Evolutionary conservation across 2,888 invertebrate genomes (phyloP), one percentile per base, ranked within the genome.

Genomic region (Apamea monoglypha): DNA sequence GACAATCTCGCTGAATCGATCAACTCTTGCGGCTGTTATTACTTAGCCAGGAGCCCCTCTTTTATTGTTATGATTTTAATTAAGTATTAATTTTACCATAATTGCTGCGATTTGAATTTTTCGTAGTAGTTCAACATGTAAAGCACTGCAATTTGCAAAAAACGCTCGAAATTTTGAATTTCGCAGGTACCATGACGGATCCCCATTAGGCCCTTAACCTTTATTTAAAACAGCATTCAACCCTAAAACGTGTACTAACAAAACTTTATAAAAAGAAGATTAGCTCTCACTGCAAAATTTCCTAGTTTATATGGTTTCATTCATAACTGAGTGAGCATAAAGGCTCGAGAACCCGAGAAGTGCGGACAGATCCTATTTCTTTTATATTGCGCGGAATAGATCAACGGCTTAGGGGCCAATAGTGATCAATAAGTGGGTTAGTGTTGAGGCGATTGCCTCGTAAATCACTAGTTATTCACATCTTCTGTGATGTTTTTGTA

Each of bases 341-440:
- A 76, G 53, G 72, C 25, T 79, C 32, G 79, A n/a, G 66, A 16
- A 59, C 36, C 47, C 2, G 44, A 14, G 47, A 68, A 72, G 50
- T 36, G n/a, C 66, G 70, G 47, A 1, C 16, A 40, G 76, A 47
- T 78, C 56, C 16, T 73, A 72, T 76, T 77, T 73, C 71, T 71
- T 75, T 75, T 83, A 82, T 85, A 83, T 85, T 32, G 61, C 29
- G 61, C 3, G 72, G 53, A 66, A 85, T 85, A 82, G 69, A 85
- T 83, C 76, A 83, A 59, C 69, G 69, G 61, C 67, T 73, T 76
- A 70, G 68, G 64, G 76, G n/a, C 72, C 53, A 66, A 73, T 70
- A 70, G 85, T 72, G 81, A 85, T 81, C 82, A 64, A 70, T 82
- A 76, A 85, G 75, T 85, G 76, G 73, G 73, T 86, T 81, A 81